Percentiles rank a stretch among this genome's conserved stretches.
phyloP scores from a whole-genome alignment of 2,888 invertebrate species.

The Barypeithes pellucidus region DNA sequence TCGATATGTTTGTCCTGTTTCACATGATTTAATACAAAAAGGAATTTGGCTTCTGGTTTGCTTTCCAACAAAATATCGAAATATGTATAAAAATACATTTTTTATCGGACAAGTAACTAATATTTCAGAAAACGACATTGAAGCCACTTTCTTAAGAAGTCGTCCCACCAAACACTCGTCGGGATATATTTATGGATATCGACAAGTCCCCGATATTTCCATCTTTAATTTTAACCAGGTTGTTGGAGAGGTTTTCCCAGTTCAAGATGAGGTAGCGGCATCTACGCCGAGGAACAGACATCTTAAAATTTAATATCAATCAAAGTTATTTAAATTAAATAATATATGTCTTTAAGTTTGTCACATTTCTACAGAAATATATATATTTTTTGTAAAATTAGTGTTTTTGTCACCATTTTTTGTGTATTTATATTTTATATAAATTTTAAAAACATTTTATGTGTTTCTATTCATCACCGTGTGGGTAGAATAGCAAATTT shows the following conservation, averaged over 20 bases:
- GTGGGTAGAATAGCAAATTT: not conserved
- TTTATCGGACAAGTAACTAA: constrained; percentile 1
- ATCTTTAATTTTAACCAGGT: constrained; percentile 21
- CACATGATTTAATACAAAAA: constrained; percentile 9
- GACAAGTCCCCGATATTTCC: constrained; percentile 21
- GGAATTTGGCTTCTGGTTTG: constrained; percentile 10
- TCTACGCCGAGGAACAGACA: constrained; percentile 17
- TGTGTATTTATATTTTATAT: not conserved
- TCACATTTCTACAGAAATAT: constrained; percentile 12
- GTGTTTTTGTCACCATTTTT: not conserved
- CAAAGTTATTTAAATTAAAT: constrained; percentile 18
- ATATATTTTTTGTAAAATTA: constrained; percentile 17
- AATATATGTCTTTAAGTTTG: constrained; percentile 20
- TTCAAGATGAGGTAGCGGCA: constrained; percentile 11
- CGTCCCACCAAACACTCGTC: constrained; percentile 15
- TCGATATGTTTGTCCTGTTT: constrained; percentile 16
- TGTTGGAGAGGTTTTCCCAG: constrained; percentile 24
- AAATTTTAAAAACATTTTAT: not conserved
- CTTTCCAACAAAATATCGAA: constrained; percentile 6
- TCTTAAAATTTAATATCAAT: constrained; percentile 19
- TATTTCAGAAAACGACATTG: constrained; percentile 10
- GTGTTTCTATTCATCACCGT: not conserved
- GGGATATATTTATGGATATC: constrained; percentile 22
- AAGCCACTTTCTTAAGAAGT: constrained; percentile 11
- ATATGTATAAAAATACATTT: constrained; percentile 16